Percentiles rank a stretch among this genome's conserved stretches.
Conservation (phyloP, 2,888 invertebrate species). For the Erebia aethiops region DNA sequence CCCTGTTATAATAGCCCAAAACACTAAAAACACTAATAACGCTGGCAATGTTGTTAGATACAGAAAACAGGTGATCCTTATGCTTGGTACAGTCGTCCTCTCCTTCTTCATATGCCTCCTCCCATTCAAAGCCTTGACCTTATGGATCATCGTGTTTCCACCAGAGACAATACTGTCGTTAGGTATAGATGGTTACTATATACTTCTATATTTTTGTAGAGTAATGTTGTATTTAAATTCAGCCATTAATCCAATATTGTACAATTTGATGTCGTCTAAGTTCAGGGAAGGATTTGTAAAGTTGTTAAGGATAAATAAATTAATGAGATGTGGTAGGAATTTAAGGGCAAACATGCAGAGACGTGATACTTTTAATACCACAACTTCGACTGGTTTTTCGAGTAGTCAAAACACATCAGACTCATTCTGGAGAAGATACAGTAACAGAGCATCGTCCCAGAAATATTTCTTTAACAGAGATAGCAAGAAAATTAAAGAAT, state of each 20-base stretch:
- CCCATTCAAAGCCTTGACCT: slow-evolving; percentile 93
- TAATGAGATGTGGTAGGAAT: slow-evolving; percentile 71
- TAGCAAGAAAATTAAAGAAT: slow-evolving; percentile 66
- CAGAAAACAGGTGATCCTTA: slow-evolving; percentile 91
- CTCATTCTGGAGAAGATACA: slow-evolving; percentile 85
- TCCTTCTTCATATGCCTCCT: slow-evolving; percentile 95
- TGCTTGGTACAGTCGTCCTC: slow-evolving; percentile 94
- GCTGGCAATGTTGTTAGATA: slow-evolving; percentile 86
- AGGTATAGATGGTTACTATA: slow-evolving; percentile 92
- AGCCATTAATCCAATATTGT: slow-evolving; percentile 94
- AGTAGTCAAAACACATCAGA: slow-evolving; percentile 84
- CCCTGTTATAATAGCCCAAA: slow-evolving; percentile 87
- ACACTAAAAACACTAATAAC: slow-evolving; percentile 74
- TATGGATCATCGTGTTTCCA: slow-evolving; percentile 93
- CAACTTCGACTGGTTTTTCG: slow-evolving; percentile 84
- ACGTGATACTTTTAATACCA: slow-evolving; percentile 86
- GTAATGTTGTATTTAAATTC: slow-evolving; percentile 95
- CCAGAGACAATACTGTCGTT: slow-evolving; percentile 86
- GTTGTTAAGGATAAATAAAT: slow-evolving; percentile 80
- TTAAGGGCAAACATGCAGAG: slow-evolving; percentile 83
- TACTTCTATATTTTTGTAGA: slow-evolving; percentile 91
- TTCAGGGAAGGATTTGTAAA: slow-evolving; percentile 92
- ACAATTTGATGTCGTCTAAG: slow-evolving; percentile 96
- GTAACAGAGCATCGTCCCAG: slow-evolving; percentile 76
- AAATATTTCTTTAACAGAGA: slow-evolving; percentile 66